These are phyloP conservation scores for Xiphorhynchus erythropygius DNA, from an alignment of 2,797 vertebrate genomes.

Conservation along the genomic window DNA sequence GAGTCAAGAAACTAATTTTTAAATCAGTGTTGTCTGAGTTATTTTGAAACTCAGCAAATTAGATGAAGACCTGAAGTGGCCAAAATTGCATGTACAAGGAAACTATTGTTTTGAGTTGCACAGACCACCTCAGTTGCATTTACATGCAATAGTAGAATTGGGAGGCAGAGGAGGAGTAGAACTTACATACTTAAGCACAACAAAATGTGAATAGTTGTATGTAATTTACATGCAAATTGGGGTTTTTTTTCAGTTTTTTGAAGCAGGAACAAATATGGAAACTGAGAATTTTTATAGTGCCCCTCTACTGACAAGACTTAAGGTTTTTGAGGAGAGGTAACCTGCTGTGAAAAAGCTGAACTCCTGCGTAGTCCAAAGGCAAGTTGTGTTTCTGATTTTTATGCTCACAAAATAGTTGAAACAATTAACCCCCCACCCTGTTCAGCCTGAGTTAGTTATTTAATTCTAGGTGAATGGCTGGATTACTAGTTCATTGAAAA, in stretches of 20 bases:
- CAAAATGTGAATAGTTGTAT: neutral
- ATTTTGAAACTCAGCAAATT: slow-evolving; percentile 5
- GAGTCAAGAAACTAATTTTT: neutral
- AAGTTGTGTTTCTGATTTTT: neutral
- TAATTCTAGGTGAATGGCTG: neutral
- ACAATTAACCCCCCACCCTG: neutral
- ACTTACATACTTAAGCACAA: neutral
- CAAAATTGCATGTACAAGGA: neutral
- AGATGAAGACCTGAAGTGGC: neutral
- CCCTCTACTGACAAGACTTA: neutral
- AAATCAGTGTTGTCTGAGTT: neutral
- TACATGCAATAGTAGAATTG: neutral
- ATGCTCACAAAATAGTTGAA: neutral
- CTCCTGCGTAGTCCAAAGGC: neutral
- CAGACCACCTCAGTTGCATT: neutral
- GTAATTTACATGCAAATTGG: neutral
- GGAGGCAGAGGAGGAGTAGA: neutral
- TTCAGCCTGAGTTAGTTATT: neutral
- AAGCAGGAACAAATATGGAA: neutral
- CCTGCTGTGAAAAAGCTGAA: neutral
- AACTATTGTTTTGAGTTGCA: neutral
- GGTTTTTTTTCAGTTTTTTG: neutral
- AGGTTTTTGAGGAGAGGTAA: neutral
- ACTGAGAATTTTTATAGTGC: neutral
- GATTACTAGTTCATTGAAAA: neutral